Evolutionary conservation across 2,797 vertebrate species (phyloP), one percentile per base, ranked within the genome.

Genomic region (Sparidentex hasta): DNA sequence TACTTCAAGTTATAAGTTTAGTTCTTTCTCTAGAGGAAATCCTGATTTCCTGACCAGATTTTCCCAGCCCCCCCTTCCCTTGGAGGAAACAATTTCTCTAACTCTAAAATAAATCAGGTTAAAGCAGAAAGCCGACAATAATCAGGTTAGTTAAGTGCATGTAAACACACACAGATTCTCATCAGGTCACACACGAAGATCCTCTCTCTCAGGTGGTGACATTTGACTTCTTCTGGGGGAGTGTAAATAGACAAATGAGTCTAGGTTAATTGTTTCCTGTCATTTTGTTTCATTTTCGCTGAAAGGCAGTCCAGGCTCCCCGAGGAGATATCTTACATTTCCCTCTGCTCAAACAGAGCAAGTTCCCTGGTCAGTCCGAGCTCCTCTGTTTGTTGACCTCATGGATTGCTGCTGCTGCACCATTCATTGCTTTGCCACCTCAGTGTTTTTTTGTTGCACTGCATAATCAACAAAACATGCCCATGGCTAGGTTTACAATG

Each of bases 261-360:
- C 52, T 47, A 73, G 70, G 79, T 80, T 91, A 91, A 92, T 92
- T 87, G 85, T 90, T 93, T 94, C 91, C 90, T 92, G 90, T 90
- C 90, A 90, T 94, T 93, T 90, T 51, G 82, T 83, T 88, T 89
- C 75, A 93, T 93, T 92, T 84, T 77, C 80, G 47, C 56, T 74
- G 47, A 88, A 85, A 69, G 65, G 57, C 17, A n/a, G 41, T 61
- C 76, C 5, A 7, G 3, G 65, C 38, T 72, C 78, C 67, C 81
- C 3, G 18, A 67, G 81, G 77, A 72, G 73, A 59, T 47, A 1
- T n/a, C 55, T 54, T 83, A 9, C 75, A 46, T 85, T 71, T 70
- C 27, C 72, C 71, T 71, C 25, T 47, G 58, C 50, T 74, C 25
- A 23, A 33, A 78, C 29, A 52, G 4, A 64, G 54, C 52, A 14